Base-by-base conservation (phyloP, 2,888 invertebrate genomes). In the Aleiodes leptofemur region DNA sequence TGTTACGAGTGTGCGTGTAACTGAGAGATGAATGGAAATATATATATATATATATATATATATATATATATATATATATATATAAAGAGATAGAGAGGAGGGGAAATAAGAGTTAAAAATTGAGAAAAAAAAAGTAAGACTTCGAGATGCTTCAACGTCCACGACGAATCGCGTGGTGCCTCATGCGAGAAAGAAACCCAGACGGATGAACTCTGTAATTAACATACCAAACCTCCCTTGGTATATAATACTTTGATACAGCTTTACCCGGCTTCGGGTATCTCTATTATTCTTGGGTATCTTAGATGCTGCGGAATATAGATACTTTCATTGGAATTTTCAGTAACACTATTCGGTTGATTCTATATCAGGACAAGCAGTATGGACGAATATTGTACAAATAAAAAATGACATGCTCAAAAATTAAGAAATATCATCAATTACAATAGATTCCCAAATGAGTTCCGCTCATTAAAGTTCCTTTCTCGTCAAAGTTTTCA, bases 221-320 rank as follows among this genome's bases (percentile, higher is more conserved):
- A 89, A 89, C 88, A 89, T 89, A 89, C 88, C 88, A 85, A 88
- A 86, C 85, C 85, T 83, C 81, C 82, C 82, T 79, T 83, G 75
- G 76, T 77, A 56, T 83, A 83, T 86, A 82, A 83, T 83, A 81
- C 79, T 76, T 79, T 79, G 81, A 76, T 74, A 74, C 75, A 78
- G 59, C 70, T 77, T 72, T 61, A 64, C 69, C 77, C 79, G 77
- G 74, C 72, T 61, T 55, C 48, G 74, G 13, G 51, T 38, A 61
- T 38, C 61, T n/a, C n/a, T 61, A n/a, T 16, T 55, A 55, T 16
- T 55, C 11, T 14, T 7, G 4, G 3, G 55, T 5, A 55, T 55
- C 14, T 55, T 55, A 4, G 55, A n/a, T 55, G 55, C 14, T 16
- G 55, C 9, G 0, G 8, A 0, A 9, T 43, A 9, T 43, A 43